Conservation (phyloP, 2,113 vertebrate genomes). For the Syngnathus floridae region DNA sequence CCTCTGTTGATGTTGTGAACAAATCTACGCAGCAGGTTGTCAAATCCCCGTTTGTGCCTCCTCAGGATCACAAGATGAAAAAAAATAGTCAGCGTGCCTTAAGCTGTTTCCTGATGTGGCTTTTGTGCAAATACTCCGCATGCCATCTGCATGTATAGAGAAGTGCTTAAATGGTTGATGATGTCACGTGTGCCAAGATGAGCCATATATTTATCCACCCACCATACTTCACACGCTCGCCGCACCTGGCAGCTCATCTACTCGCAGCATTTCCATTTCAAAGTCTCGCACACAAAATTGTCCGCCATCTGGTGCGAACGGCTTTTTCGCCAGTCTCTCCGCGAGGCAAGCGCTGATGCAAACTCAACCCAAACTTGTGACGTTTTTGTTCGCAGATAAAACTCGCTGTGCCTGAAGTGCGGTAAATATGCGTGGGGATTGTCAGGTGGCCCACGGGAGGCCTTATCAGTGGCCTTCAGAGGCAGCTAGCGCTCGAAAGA, state of each 20-base stretch:
- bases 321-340: not conserved
- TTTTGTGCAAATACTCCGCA: not conserved
- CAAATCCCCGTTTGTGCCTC: too few species aligned
- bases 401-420: slow-evolving; percentile 14
- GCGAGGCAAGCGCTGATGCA: not conserved
- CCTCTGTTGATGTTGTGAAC: too few species aligned
- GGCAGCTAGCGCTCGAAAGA: slow-evolving; percentile 58
- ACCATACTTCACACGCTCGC: slow-evolving; percentile 8
- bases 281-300: slow-evolving; percentile 40
- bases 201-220: slow-evolving; percentile 21
- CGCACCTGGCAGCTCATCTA: slow-evolving; percentile 44
- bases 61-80: not conserved
- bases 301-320: slow-evolving; percentile 41
- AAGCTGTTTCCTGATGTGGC: not conserved
- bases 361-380: not conserved
- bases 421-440: not conserved
- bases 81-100: not conserved
- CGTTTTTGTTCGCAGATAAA: not conserved
- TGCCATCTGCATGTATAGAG: slow-evolving; percentile 13
- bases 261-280: slow-evolving; percentile 59
- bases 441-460: slow-evolving; percentile 42
- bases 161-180: slow-evolving; percentile 37
- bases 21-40: too few species aligned
- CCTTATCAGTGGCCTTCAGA: slow-evolving; percentile 64
- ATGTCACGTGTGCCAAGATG: slow-evolving; percentile 17